phyloP scores from a whole-genome alignment of 2,888 invertebrate genomes.

The Folsomia manolachei region DNA sequence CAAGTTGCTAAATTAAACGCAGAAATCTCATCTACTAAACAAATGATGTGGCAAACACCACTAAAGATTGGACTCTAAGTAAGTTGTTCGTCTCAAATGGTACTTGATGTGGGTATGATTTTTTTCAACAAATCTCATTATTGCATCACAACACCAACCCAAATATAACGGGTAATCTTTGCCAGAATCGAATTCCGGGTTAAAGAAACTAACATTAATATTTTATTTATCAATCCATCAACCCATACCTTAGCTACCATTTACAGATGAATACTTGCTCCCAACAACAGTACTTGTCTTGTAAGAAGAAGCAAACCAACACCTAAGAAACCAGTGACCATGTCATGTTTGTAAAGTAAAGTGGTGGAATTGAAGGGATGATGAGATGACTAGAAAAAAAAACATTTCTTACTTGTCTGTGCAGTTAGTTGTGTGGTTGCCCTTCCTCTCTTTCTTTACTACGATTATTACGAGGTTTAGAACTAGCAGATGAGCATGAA shows the following conservation, averaged over 20 bases:
- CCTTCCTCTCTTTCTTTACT: not conserved
- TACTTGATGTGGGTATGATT: no score
- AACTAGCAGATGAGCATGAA: not conserved
- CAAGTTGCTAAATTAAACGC: no score
- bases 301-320: no score
- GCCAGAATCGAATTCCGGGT: not conserved
- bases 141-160: no score
- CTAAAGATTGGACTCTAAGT: no score
- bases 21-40: no score
- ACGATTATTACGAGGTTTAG: not conserved
- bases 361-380: not conserved
- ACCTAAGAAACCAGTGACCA: slow-evolving; percentile 7
- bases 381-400: not conserved
- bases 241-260: not conserved
- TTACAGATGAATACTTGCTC: not conserved
- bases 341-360: not conserved
- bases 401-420: no score
- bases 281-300: no score
- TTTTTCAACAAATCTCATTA: no score
- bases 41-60: no score
- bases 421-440: not conserved
- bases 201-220: not conserved
- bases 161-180: no score
- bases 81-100: no score
- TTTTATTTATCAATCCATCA: not conserved